Evolutionary conservation across 2,888 invertebrate species (phyloP).

Genomic region (Allolobophora icterica): DNA sequence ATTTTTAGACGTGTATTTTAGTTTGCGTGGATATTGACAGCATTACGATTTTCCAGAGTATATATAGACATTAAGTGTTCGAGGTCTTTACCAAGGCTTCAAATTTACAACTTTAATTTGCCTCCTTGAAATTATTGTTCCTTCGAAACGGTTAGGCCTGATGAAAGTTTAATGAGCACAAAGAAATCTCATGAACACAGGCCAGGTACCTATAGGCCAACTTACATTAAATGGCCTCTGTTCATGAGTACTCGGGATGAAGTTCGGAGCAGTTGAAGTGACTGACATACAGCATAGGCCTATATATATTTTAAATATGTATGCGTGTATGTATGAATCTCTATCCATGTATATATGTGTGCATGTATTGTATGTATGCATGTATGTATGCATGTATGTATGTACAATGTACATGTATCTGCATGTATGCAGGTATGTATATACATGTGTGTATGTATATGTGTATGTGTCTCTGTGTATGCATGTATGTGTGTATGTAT

Average conservation of each 20-base stretch:
- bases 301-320: too few relatives aligned
- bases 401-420: too few relatives aligned
- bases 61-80: background rate
- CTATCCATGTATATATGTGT: background rate
- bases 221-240: too few relatives aligned
- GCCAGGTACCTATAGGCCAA: too few relatives aligned
- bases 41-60: background rate
- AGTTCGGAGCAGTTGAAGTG: too few relatives aligned
- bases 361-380: background rate
- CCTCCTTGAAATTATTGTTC: background rate
- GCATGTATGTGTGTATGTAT: background rate
- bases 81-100: background rate
- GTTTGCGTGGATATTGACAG: background rate
- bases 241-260: too few relatives aligned
- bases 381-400: background rate
- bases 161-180: background rate
- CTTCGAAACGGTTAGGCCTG: background rate
- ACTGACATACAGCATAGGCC: too few relatives aligned
- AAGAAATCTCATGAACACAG: background rate
- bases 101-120: background rate
- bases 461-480: background rate
- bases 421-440: too few relatives aligned
- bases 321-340: too few relatives aligned
- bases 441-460: background rate
- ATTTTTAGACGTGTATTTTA: background rate